Conservation (phyloP, 2,797 vertebrate genomes). For the Xenops minutus region DNA sequence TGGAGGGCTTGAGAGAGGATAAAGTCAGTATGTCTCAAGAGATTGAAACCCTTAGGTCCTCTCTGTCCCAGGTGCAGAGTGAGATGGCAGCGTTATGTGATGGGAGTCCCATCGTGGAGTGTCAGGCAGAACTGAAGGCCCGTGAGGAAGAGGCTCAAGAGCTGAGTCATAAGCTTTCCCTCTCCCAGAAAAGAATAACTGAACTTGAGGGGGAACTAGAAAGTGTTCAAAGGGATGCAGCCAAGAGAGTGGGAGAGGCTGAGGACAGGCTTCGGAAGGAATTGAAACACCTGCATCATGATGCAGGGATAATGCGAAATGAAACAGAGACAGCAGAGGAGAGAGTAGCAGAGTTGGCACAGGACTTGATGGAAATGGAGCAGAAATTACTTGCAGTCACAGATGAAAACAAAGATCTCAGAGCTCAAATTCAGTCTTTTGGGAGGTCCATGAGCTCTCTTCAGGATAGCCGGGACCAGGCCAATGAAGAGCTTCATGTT, state of each 20-base stretch:
- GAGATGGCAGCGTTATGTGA: conserved; percentile 56
- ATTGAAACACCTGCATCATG: conserved; percentile 86
- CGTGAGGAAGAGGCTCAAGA: conserved; percentile 58
- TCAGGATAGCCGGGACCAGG: conserved; percentile 87
- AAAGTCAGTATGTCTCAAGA: conserved; percentile 67
- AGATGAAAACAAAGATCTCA: conserved; percentile 81
- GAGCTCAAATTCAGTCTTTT: conserved; percentile 87
- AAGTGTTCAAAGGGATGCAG: conserved; percentile 74
- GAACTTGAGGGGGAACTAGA: conserved; percentile 76
- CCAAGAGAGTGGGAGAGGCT: conserved; percentile 72
- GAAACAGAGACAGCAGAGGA: conserved; percentile 95
- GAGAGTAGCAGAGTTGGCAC: conserved; percentile 93
- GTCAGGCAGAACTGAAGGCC: conserved; percentile 60
- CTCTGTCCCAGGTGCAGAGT: conserved; percentile 25
- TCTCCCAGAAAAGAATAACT: conserved; percentile 76
- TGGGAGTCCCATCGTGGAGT: conserved; percentile 9
- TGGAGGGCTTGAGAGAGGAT: conserved; percentile 61
- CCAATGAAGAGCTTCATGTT: conserved; percentile 72
- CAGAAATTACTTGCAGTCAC: conserved; percentile 85
- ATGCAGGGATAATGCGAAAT: conserved; percentile 91
- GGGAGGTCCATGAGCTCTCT: conserved; percentile 90
- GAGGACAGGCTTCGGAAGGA: conserved; percentile 81
- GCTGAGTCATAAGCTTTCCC: conserved; percentile 53
- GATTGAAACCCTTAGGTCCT: conserved; percentile 47
- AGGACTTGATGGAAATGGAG: conserved; percentile 88